Percentiles rank a stretch among this genome's conserved stretches.
These are phyloP conservation scores for Drosophila pruinosa DNA, from an alignment of 1,140 invertebrate species.

Conservation along the genomic window DNA sequence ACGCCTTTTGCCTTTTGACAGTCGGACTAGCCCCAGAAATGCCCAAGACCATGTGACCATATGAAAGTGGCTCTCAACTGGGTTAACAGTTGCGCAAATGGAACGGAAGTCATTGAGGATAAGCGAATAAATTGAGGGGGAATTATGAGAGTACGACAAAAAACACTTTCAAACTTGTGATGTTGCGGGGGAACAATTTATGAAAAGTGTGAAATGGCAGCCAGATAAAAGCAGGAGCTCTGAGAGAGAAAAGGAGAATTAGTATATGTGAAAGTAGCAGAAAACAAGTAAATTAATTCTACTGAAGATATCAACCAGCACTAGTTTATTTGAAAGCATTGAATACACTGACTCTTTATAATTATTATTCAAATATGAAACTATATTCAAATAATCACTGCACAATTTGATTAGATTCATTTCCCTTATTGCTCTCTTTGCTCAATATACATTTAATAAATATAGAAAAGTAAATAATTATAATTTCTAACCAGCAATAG, in stretches of 20 bases:
- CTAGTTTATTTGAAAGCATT: no score
- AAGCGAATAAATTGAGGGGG: neutral
- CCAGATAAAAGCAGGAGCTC: neutral
- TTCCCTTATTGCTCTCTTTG: no score
- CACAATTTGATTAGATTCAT: no score
- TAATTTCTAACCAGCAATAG: no score
- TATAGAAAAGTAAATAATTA: no score
- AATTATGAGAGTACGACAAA: neutral
- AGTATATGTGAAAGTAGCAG: neutral
- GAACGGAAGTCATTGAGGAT: conserved; percentile 66
- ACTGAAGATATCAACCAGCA: no score
- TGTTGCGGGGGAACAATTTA: neutral
- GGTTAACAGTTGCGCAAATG: conserved; percentile 64
- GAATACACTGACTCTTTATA: no score
- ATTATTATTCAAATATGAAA: no score
- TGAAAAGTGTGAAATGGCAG: neutral
- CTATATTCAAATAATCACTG: no score
- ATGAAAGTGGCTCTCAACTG: conserved; percentile 41
- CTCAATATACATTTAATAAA: no score
- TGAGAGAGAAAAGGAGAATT: neutral
- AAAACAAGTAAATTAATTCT: neutral
- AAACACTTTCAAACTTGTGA: neutral
- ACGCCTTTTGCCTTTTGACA: conserved; percentile 15
- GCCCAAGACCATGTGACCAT: conserved; percentile 1
- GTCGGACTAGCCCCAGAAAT: conserved; percentile 47